These are phyloP conservation scores for Brachionus calyciflorus DNA, from an alignment of 1,140 invertebrate species.

Conservation along the genomic window DNA sequence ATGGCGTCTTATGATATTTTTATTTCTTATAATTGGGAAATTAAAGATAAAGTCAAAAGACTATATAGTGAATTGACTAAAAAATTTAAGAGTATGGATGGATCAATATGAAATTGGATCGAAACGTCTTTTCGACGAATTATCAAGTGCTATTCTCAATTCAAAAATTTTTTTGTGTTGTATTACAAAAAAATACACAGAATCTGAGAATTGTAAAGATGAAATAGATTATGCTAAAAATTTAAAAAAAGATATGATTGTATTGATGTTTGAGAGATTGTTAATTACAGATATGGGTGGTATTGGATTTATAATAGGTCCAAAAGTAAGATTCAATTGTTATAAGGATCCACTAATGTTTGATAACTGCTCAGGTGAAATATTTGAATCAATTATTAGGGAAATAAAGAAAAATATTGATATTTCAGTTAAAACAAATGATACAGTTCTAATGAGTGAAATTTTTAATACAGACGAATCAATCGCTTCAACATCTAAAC, in stretches of 20 bases:
- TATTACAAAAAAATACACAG: background rate
- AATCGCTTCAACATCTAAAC: background rate
- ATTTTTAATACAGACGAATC: background rate
- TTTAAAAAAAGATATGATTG: background rate
- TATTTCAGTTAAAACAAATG: background rate
- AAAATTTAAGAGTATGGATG: background rate
- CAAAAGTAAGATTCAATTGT: constrained; percentile 7
- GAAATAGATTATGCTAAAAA: constrained; percentile 19
- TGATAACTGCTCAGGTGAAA: background rate
- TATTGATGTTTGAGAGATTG: constrained; percentile 3
- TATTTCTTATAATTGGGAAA: background rate
- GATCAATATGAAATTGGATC: background rate
- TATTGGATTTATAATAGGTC: background rate
- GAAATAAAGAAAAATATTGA: background rate
- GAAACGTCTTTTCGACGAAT: background rate
- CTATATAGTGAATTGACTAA: background rate
- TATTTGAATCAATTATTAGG: background rate
- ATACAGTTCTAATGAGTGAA: background rate
- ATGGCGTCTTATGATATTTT: background rate
- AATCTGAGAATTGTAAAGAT: constrained; percentile 9
- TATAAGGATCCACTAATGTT: background rate
- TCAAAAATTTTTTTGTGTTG: constrained; percentile 1
- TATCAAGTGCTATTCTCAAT: background rate
- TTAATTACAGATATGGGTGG: background rate
- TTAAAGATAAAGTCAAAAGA: background rate